Evolutionary conservation across 2,888 invertebrate species (phyloP).

Genomic region (Cynaeus angustus): DNA sequence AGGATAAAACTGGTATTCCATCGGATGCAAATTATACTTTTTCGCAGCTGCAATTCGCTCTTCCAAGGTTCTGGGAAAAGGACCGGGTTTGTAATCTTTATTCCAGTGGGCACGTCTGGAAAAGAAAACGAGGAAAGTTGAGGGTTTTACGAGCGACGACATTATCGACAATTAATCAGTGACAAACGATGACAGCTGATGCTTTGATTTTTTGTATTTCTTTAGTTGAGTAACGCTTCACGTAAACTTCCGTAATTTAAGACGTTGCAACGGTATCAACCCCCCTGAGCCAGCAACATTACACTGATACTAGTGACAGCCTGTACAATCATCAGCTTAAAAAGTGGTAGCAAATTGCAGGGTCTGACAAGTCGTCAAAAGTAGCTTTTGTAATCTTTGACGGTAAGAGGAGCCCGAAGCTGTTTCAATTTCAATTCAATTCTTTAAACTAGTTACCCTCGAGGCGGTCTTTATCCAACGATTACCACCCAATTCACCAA

Average conservation of each 20-base stretch:
- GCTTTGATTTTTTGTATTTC: too few species aligned
- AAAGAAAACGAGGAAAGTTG: background rate
- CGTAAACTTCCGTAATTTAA: background rate
- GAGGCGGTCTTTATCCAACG: constrained; percentile 48
- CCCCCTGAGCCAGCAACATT: constrained; percentile 16
- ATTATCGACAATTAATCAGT: background rate
- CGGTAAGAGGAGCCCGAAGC: constrained; percentile 55
- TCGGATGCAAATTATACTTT: constrained; percentile 87
- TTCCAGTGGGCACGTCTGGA: constrained; percentile 69
- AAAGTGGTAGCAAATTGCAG: constrained; percentile 47
- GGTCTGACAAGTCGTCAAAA: constrained; percentile 53
- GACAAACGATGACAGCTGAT: too few species aligned
- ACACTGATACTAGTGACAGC: constrained; percentile 48
- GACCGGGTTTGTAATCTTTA: constrained; percentile 88
- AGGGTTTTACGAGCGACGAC: background rate
- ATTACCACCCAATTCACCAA: constrained; percentile 48
- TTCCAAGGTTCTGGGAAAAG: constrained; percentile 84
- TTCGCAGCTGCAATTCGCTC: constrained; percentile 87
- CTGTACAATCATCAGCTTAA: constrained; percentile 52
- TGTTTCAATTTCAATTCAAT: constrained; percentile 48
- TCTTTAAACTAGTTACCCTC: constrained; percentile 41
- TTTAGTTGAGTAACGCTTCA: too few species aligned
- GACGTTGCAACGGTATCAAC: background rate
- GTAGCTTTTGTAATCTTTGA: constrained; percentile 54
- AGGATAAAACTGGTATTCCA: constrained; percentile 89